Base-by-base conservation (phyloP, 2,113 vertebrate genomes). In the Petaurus breviceps region DNA sequence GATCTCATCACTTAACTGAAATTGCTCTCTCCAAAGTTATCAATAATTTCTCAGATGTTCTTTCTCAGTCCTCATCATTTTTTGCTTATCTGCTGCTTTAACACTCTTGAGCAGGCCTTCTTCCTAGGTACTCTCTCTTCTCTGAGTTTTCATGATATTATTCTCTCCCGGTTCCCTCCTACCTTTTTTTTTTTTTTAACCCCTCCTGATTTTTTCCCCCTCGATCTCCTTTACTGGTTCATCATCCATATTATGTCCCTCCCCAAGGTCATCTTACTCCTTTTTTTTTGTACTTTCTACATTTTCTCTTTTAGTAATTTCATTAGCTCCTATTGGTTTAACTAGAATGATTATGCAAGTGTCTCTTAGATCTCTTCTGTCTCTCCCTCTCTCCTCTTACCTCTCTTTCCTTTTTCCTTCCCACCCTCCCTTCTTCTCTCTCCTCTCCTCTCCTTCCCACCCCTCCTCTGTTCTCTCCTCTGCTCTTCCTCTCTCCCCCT, bases 401-500 rank as follows among this genome's bases (percentile, higher is more conserved):
- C 8, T 9, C 25, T 7, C 26, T 7, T 10, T 28, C 55, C 23
- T 24, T 28, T 10, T 3, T 2, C 1, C 24, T 55, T 6, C 26
- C 54, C 2, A 3, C 23, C 7, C 23, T 3, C 24, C 23, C 23
- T 16, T 25, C 24, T 1, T 8, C 24, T 3, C 8, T 24, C 26
- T 24, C 25, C 19, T 26, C 7, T 8, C 14, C 8, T 25, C 54
- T 1, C 2, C 25, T 55, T 9, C 8, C 26, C 25, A 9, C 9
- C 2, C 22, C 24, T 55, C 53, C 24, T 24, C 23, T 26, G 0
- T 55, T 2, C 24, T 54, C 24, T 25, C 25, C 24, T 7, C 22
- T 26, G 0, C 25, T 19, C 1, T 2, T 6, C 4, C 22, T 26
- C 54, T 8, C 2, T 1, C 8, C 8, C 24, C 24, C 1, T 8